Base-by-base conservation (phyloP, 2,797 vertebrate species). In the Rhinatrema bivittatum region DNA sequence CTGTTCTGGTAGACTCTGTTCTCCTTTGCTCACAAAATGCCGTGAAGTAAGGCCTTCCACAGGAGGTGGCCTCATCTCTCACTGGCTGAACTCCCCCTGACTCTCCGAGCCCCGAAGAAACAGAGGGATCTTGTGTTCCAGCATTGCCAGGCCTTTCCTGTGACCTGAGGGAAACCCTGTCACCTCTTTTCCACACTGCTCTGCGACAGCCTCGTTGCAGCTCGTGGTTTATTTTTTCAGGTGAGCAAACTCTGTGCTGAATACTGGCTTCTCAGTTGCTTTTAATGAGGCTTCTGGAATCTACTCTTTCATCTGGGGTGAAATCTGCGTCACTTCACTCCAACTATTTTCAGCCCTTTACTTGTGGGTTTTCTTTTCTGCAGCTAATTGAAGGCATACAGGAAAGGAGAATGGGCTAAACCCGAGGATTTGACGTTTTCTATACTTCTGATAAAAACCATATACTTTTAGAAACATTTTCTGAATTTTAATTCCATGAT, bases 211-310 rank as follows among this genome's bases (percentile, higher is more conserved):
- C 54, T 39, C 11, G 42, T 70, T 70, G 62, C 57, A 76, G 74
- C 72, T 64, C 67, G 76, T 46, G 29, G 83, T 92, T 94, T 94
- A 93, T 91, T 94, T 92, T 83, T 86, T 88, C 91, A 97, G 88
- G 89, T 93, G 89, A 89, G 83, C 72, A 79, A 86, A 80, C 74
- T 71, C 78, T 80, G 83, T 84, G 84, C 90, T 78, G 51, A 85
- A 68, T 85, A 79, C 70, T 82, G 68, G 76, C 79, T 84, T 78
- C 80, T 87, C 88, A 87, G 85, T 91, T 90, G 85, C 85, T 91
- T 86, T 87, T 88, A 86, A 90, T 91, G 89, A 87, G 74, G 81
- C 86, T 91, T 81, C 85, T 89, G 84, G 81, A 90, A 84, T 85
- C 79, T 41, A 65, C 67, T 63, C 87, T 90, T 91, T 91, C 83